A percentile compares a stretch with the other conserved stretches of the same genome.
Evolutionary conservation across 2,797 vertebrate genomes (phyloP).

Genomic region (Nannoperca obscura): DNA sequence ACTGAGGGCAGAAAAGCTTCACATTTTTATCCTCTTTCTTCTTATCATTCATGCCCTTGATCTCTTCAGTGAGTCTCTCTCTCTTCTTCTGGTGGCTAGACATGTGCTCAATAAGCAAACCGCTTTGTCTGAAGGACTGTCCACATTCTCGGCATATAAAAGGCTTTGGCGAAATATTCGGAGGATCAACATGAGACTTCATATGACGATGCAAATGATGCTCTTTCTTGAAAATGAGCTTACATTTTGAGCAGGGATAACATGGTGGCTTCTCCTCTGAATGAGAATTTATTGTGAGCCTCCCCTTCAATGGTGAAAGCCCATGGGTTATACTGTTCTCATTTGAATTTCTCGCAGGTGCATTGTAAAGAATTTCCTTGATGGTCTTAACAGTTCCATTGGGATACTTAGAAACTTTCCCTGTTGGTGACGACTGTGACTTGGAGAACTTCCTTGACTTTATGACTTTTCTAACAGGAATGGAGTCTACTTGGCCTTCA

Average conservation of each 20-base stretch:
- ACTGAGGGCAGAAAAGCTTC: constrained; percentile 95
- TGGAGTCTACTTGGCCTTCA: constrained; percentile 77
- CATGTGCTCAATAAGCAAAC: constrained; percentile 94
- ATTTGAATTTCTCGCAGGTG: constrained; percentile 86
- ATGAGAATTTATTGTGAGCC: constrained; percentile 85
- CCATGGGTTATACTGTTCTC: constrained; percentile 88
- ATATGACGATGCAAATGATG: constrained; percentile 92
- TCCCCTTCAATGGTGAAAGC: constrained; percentile 89
- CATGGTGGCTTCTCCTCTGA: constrained; percentile 88
- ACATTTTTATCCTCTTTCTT: constrained; percentile 91
- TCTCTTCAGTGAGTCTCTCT: constrained; percentile 89
- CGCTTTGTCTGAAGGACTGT: constrained; percentile 92
- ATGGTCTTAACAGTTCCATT: constrained; percentile 91
- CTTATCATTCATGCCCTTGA: constrained; percentile 88
- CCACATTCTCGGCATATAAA: constrained; percentile 97
- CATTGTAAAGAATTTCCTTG: constrained; percentile 91
- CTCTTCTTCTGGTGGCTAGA: constrained; percentile 92
- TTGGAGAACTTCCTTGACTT: constrained; percentile 88
- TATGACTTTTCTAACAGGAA: constrained; percentile 84
- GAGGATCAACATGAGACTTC: constrained; percentile 92
- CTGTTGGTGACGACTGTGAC: constrained; percentile 85
- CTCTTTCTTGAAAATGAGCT: constrained; percentile 94
- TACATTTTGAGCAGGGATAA: constrained; percentile 95
- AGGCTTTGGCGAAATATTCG: constrained; percentile 91
- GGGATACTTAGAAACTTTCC: constrained; percentile 85